Base-by-base conservation (phyloP, 2,888 invertebrate species). In the Fissipunctia ypsillon region DNA sequence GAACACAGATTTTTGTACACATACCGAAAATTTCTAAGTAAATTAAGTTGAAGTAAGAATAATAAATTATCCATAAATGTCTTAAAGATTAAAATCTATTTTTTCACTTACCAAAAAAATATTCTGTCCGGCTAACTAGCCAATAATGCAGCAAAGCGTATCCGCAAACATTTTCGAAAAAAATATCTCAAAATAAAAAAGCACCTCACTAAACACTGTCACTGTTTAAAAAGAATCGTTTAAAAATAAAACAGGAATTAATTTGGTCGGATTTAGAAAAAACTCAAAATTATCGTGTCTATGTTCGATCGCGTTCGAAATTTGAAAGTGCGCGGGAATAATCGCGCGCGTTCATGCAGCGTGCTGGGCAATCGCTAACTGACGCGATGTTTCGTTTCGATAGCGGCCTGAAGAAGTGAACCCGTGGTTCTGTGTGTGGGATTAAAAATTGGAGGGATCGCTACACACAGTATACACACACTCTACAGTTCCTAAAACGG, bases 281-380 rank as follows among this genome's bases (percentile, higher is more conserved):
- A 81, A 80, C 69, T 64, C 41, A 83, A 88, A 80, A 73, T 81
- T 82, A 83, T 90, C 90, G 90, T 87, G 81, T 84, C 76, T 86
- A 87, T 85, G 86, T 87, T 89, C 91, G 92, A 90, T 90, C 90
- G 92, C 88, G 87, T 85, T 88, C 88, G 91, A 73, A 83, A 80
- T 84, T 88, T 86, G 79, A 85, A 88, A 87, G 84, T 78, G 75
- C 87, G 91, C 90, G 90, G 89, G 87, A 86, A 86, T 43, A 71
- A 35, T 83, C 83, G 76, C 80, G 87, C 93, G 87, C 93, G 93
- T 92, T 88, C 89, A 82, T 66, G 57, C 69, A 79, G 85, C 90
- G 85, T 90, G 91, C 88, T 76, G 87, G 91, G 88, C 91, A 90
- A 86, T 88, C 84, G 88, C 78, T 82, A 88, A 94, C 93, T 94